phyloP scores from a whole-genome alignment of 2,888 invertebrate species.

The Conus canariensis region DNA sequence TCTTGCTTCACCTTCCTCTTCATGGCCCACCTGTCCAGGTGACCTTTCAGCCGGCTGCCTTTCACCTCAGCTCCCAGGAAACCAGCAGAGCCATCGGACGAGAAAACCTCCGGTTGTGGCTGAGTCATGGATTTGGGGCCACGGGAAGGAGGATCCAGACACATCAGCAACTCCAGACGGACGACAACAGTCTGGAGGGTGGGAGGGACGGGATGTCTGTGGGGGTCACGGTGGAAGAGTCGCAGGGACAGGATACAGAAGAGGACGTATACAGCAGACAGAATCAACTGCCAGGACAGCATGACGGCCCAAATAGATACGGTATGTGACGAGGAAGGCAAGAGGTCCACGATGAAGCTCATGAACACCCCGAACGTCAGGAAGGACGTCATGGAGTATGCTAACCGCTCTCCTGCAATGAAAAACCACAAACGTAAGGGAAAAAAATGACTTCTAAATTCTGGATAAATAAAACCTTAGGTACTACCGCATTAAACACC shows the following conservation, averaged over 20 bases:
- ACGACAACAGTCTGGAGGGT: slow-evolving; percentile 20
- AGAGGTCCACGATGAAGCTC: slow-evolving; percentile 38
- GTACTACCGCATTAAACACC: no score
- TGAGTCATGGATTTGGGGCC: neutral
- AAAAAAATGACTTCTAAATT: neutral
- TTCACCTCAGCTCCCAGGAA: neutral
- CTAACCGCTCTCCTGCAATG: slow-evolving; percentile 32
- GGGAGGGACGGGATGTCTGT: slow-evolving; percentile 37
- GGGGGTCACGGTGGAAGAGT: slow-evolving; percentile 39
- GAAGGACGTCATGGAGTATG: slow-evolving; percentile 34
- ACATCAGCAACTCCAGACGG: slow-evolving; percentile 28
- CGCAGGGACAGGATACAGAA: slow-evolving; percentile 37
- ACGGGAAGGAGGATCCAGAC: slow-evolving; percentile 24
- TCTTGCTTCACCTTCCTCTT: slow-evolving; percentile 11
- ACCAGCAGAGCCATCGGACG: neutral
- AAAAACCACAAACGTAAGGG: no score
- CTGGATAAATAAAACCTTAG: no score
- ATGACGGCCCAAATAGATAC: slow-evolving; percentile 22
- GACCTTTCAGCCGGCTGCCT: neutral
- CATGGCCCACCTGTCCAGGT: neutral
- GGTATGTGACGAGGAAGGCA: slow-evolving; percentile 34
- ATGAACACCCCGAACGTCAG: slow-evolving; percentile 41
- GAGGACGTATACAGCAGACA: slow-evolving; percentile 36
- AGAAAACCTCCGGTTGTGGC: neutral
- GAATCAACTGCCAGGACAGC: slow-evolving; percentile 28